Evolutionary conservation across 2,797 vertebrate genomes (phyloP), one percentile per base, ranked within the genome.

Genomic region (Cynodonichthys magdalenae): DNA sequence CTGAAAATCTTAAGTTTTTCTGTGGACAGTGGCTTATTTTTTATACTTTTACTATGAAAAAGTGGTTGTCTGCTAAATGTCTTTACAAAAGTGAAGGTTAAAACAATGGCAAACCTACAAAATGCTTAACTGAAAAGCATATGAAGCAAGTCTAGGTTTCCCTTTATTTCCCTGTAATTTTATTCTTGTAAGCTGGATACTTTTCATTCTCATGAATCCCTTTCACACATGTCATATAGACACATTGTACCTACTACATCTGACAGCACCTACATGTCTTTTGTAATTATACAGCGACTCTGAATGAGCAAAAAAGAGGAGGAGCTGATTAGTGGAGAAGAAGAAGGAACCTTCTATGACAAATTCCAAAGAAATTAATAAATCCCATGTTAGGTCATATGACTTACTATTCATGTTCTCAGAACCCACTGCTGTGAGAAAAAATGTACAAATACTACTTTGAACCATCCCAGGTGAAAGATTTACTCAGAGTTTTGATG

Each of bases 281-380:
- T 5, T 64, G 66, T 57, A 64, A 85, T 84, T 69, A 77, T 73
- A 50, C 47, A 20, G 45, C 68, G 66, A 66, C 51, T 66, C 55
- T 59, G 47, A 47, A 60, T 66, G 74, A 75, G 51, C 45, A 49
- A 60, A 67, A 69, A 75, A 6, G 55, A 85, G 75, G 45, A 81
- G 68, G 55, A 42, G 53, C 49, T 60, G 65, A 83, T 77, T 57
- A 73, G 58, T 67, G 39, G 68, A 69, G 64, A 59, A 74, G 63
- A 72, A 68, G 59, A 64, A 65, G 55, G 76, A 74, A 63, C 19
- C 57, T 72, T 56, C 59, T 57, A 7, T 7, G 53, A 81, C 71
- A 14, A 39, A 66, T 72, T 76, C 68, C 71, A 85, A 77, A 66
- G 71, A 80, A n/a, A 80, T 77, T 34, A 82, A 80, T 65, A 83